Percentiles rank a stretch among this genome's conserved stretches.
phyloP scores from a whole-genome alignment of 2,888 invertebrate species.

The Platerodrilus igneus region DNA sequence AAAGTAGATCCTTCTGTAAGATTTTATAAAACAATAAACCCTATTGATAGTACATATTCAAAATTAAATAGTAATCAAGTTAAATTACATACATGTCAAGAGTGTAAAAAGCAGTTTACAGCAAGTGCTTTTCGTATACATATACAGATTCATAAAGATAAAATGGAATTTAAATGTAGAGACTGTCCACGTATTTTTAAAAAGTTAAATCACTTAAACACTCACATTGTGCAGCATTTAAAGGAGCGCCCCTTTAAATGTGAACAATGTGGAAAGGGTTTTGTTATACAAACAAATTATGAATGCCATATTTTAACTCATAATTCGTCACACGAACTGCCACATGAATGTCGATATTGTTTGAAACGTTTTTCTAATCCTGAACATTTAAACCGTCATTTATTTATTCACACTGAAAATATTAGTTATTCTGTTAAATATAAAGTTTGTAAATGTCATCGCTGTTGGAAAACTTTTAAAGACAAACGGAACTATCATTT shows the following conservation, averaged over 20 bases:
- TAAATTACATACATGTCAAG: slow-evolving; percentile 35
- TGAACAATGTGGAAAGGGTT: slow-evolving; percentile 37
- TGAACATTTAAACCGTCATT: slow-evolving; percentile 37
- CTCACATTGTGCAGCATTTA: slow-evolving; percentile 36
- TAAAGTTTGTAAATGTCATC: slow-evolving; percentile 33
- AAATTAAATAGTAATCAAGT: slow-evolving; percentile 28
- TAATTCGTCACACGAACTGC: slow-evolving; percentile 32
- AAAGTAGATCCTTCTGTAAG: slow-evolving; percentile 27
- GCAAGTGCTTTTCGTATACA: slow-evolving; percentile 32
- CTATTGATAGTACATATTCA: slow-evolving; percentile 7
- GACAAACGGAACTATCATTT: slow-evolving; percentile 29
- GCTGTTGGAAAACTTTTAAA: slow-evolving; percentile 35
- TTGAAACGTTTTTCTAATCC: slow-evolving; percentile 38
- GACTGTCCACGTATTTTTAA: slow-evolving; percentile 37
- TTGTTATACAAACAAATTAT: slow-evolving; percentile 38
- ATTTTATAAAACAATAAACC: slow-evolving; percentile 19
- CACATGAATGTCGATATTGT: slow-evolving; percentile 37
- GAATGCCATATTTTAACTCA: slow-evolving; percentile 38
- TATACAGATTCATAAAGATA: slow-evolving; percentile 32
- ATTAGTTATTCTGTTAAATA: slow-evolving; percentile 37
- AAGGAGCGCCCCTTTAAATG: slow-evolving; percentile 39
- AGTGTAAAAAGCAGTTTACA: slow-evolving; percentile 30
- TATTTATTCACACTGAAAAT: slow-evolving; percentile 38
- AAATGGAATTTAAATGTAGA: slow-evolving; percentile 36
- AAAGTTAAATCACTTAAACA: slow-evolving; percentile 37